Base-by-base conservation (phyloP, 2,888 invertebrate genomes). In the Seira sanloemensis region DNA sequence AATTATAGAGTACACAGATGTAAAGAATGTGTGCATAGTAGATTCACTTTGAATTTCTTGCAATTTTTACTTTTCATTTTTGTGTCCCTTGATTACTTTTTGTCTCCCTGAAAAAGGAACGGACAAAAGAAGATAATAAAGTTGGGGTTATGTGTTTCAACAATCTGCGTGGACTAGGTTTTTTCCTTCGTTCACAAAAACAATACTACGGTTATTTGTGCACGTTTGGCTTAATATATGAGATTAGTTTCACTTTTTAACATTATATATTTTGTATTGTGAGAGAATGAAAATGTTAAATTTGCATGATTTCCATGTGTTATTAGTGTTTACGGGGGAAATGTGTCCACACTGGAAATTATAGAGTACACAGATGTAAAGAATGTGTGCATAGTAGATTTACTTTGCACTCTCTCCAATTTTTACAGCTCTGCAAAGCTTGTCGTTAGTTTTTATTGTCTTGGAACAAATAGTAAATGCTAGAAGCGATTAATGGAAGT, bases 381-480 rank as follows among this genome's bases (percentile, higher is more conserved):
- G 9, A 58, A 7, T 58, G 9, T 58, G 58, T 18, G 2, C n/a
- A n/a, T n/a, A n/a, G n/a, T n/a, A n/a, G n/a, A 58, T 58, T 58
- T 58, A 16, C n/a, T 58, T 58, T 16, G 7, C 58, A 18, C 18
- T 58, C n/a, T 12, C 18, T 58, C n/a, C n/a, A 4, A 58, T 58
- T 58, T 58, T n/a, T n/a, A n/a, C n/a, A n/a, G n/a, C n/a, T 18
- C 58, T 58, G 58, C n/a, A 18, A 58, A 58, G n/a, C 2, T 58
- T 58, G 58, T 58, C 58, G 58, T 58, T 58, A 58, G n/a, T 58
- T 58, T 58, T 58, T 58, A 58, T 58, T 58, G 58, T 58, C 58
- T 58, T 37, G 58, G 4, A 12, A 58, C 58, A 58, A 58, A 7
- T n/a, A n/a, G n/a, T n/a, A n/a, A 58, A 58, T 18, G 18, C 58